These are phyloP conservation scores for Scyliorhinus canicula DNA, from an alignment of 2,797 vertebrate genomes.

Conservation along the genomic window DNA sequence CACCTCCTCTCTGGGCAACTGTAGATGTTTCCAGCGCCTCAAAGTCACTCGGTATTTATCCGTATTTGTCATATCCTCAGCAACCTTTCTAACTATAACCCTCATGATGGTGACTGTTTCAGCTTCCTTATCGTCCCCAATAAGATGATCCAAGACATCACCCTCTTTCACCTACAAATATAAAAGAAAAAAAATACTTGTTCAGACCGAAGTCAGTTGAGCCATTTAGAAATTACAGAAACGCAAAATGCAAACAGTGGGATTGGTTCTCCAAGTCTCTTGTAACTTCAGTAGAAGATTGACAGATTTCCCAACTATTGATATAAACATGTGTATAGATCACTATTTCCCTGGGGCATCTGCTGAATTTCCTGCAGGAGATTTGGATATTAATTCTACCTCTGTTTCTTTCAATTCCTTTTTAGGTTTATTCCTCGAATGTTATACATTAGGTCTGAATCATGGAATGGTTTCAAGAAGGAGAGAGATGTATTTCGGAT, in stretches of 20 bases:
- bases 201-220: not conserved
- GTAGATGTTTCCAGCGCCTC: constrained; percentile 78
- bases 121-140: constrained; percentile 69
- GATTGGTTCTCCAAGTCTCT: not conserved
- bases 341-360: not conserved
- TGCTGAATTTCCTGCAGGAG: not conserved
- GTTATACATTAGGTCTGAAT: not conserved
- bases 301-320: not conserved
- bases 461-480: no score
- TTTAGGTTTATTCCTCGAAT: not conserved
- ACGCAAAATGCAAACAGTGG: not conserved
- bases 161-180: constrained; percentile 78
- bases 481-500: no score
- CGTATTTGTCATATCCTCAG: constrained; percentile 59
- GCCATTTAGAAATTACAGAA: not conserved
- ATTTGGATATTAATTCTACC: not conserved
- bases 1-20: constrained; percentile 66
- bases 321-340: no score
- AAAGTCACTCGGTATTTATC: constrained; percentile 75
- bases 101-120: constrained; percentile 76
- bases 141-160: constrained; percentile 77
- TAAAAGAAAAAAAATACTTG: constrained; percentile 8
- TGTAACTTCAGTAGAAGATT: not conserved
- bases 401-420: not conserved
- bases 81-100: constrained; percentile 67